Percentiles rank a stretch among this genome's conserved stretches.
phyloP scores from a whole-genome alignment of 2,113 vertebrate species.

The Scopus umbretta region DNA sequence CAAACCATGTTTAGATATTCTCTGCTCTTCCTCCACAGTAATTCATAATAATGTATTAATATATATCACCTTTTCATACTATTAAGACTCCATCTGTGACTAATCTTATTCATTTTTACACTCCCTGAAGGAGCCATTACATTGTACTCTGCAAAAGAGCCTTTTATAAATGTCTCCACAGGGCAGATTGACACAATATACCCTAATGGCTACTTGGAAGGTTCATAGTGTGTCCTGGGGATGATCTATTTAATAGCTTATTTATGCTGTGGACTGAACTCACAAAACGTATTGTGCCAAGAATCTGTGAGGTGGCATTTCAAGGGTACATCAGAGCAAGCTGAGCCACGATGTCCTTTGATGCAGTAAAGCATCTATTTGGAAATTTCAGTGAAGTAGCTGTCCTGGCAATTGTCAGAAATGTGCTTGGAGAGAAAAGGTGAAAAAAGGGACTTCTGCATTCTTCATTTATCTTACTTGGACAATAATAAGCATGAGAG shows the following conservation, averaged over 20 bases:
- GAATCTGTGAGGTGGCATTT: background rate
- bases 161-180: background rate
- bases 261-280: background rate
- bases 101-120: slow-evolving; percentile 8
- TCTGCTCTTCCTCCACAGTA: background rate
- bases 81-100: slow-evolving; percentile 4
- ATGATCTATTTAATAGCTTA: background rate
- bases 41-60: background rate
- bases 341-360: background rate
- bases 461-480: background rate
- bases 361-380: background rate
- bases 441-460: background rate
- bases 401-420: background rate
- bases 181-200: background rate
- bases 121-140: slow-evolving; percentile 8
- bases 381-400: background rate
- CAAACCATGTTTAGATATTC: background rate
- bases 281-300: background rate
- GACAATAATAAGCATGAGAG: background rate
- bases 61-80: slow-evolving; percentile 14
- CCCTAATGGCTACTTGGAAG: background rate
- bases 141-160: background rate
- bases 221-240: background rate
- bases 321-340: background rate
- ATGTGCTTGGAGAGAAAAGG: background rate